Conservation (phyloP, 2,797 vertebrate genomes). For the Australoheros facetus region DNA sequence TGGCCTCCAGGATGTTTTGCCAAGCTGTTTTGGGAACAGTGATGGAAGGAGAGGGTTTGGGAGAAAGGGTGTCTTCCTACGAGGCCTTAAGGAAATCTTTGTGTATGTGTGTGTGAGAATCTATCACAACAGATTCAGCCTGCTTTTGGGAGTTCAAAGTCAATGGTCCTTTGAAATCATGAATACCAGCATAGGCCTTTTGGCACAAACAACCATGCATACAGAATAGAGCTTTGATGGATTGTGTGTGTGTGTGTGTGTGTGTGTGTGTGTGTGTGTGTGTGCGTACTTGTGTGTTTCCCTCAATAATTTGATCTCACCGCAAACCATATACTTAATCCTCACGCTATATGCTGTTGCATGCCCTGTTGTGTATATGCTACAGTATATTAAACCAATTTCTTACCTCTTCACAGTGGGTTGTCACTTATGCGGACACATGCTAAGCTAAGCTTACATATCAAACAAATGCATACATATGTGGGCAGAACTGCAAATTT, state of each 20-base stretch:
- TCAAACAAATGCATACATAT: not conserved
- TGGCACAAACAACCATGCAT: conserved; percentile 43
- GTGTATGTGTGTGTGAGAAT: conserved; percentile 36
- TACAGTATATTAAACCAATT: not conserved
- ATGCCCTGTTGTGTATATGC: not conserved
- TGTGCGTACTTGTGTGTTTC: not conserved
- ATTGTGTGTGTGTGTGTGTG: not conserved
- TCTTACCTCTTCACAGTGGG: not conserved
- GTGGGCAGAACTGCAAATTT: conserved; percentile 8
- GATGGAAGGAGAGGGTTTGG: conserved; percentile 52
- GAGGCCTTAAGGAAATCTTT: conserved; percentile 45
- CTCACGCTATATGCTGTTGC: not conserved
- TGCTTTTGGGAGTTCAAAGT: conserved; percentile 70
- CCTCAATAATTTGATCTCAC: conserved; percentile 9
- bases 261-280: not conserved
- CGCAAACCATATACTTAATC: conserved; percentile 4
- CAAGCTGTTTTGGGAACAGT: conserved; percentile 51
- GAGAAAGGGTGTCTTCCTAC: conserved; percentile 41
- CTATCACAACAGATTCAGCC: conserved; percentile 54
- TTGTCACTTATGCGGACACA: not conserved
- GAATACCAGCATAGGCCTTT: conserved; percentile 59
- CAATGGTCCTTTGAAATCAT: conserved; percentile 69
- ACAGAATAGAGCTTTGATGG: conserved; percentile 51
- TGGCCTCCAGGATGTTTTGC: conserved; percentile 54
- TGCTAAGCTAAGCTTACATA: not conserved